phyloP scores from a whole-genome alignment of 1,140 invertebrate species.

The Ceratina calcarata region DNA sequence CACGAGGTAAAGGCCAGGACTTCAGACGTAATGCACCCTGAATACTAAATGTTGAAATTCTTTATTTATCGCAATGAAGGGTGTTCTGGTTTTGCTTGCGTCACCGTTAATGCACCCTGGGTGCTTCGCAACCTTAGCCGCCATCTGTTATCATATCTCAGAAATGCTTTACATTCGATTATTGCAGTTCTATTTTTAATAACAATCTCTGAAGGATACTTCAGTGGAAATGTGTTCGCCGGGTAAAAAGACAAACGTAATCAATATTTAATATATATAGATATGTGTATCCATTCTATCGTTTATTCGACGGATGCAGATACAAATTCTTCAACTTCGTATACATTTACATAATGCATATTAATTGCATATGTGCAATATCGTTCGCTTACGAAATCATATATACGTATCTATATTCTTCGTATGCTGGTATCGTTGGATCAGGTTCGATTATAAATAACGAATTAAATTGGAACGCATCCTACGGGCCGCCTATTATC shows the following conservation, averaged over 20 bases:
- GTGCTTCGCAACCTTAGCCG: background rate
- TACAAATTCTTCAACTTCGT: background rate
- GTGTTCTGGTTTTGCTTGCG: too few species aligned
- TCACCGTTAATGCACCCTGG: background rate
- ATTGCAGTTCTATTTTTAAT: background rate
- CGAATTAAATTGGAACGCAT: background rate
- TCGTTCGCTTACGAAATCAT: background rate
- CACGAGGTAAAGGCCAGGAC: too few species aligned
- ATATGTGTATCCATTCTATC: background rate
- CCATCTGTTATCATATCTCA: constrained; percentile 17
- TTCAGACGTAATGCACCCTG: too few species aligned
- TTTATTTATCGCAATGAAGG: too few species aligned
- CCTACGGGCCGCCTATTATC: constrained; percentile 27
- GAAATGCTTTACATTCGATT: background rate
- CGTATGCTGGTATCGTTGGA: background rate
- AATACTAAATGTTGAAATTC: too few species aligned
- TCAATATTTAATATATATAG: too few species aligned
- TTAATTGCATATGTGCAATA: background rate
- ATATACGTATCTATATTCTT: background rate
- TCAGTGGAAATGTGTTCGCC: background rate
- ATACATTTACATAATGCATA: background rate
- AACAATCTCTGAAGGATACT: background rate
- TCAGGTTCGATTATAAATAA: background rate
- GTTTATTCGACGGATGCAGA: constrained; percentile 11
- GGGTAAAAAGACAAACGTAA: background rate